Base-by-base conservation (phyloP, 2,797 vertebrate genomes). In the Simalia tracyae region DNA sequence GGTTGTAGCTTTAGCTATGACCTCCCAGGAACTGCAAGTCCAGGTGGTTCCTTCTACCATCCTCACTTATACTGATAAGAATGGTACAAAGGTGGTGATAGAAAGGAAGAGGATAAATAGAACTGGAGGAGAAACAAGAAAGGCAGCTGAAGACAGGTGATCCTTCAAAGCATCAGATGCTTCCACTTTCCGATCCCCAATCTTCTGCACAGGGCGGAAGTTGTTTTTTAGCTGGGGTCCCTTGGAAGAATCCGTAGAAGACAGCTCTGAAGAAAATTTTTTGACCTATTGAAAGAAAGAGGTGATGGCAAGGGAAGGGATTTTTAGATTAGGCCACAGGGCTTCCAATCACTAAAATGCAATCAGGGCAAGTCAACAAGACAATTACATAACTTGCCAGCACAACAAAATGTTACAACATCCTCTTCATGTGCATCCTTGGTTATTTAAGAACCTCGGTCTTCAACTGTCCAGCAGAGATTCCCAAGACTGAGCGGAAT, bases 141-240 rank as follows among this genome's bases (percentile, higher is more conserved):
- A 31, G 46, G 92, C 50, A 46, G 89, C n/a, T 0, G 92, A 87
- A 24, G 4, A 14, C 50, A 54, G 50, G 4, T 5, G 2, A 15
- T 10, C 17, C 8, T 46, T 90, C 59, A 64, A n/a, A 66, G 50
- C 11, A 5, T 60, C 15, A 2, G 88, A 92, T 2, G 64, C 56
- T 64, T 92, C 89, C 59, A 92, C 92, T 36, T n/a, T 87, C 26
- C 89, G 85, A 3, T 84, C 50, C 4, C 64, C 59, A 6, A 59
- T 42, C 15, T 15, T 22, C 66, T 92, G 92, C 24, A 60, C 4
- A 10, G 92, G 92, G 15, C 92, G 89, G 85, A 81, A 90, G 26
- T 92, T 92, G 59, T 87, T 84, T 36, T 42, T 17, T 59, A 92
- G 68, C 8, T 4, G 10, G 2, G 89, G 85, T 12, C 59, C 89